These are phyloP conservation scores for Rhincodon typus DNA, from an alignment of 2,797 vertebrate species.

Conservation along the genomic window DNA sequence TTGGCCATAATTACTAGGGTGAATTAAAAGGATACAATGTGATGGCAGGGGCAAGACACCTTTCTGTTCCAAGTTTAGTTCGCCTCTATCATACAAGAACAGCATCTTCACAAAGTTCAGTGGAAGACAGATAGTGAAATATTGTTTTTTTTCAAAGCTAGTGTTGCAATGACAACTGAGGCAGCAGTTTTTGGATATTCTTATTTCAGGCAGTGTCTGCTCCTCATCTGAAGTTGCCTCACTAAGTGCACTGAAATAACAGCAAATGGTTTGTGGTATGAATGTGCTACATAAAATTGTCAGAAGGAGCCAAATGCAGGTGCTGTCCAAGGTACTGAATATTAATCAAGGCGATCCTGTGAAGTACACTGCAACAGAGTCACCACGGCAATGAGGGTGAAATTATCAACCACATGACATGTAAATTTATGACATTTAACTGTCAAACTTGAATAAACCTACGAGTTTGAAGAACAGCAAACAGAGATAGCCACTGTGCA, in stretches of 20 bases:
- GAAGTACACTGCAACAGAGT: neutral
- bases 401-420: neutral
- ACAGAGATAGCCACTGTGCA: neutral
- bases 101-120: neutral
- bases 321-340: conserved; percentile 21
- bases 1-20: neutral
- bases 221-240: neutral
- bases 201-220: neutral
- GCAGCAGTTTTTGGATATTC: neutral
- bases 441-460: neutral
- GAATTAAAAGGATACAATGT: neutral
- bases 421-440: no score
- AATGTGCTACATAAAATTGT: neutral
- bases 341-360: neutral
- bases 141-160: neutral
- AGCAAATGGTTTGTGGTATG: neutral
- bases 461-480: neutral
- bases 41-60: neutral
- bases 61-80: neutral
- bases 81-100: neutral
- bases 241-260: neutral
- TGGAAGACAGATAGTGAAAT: neutral
- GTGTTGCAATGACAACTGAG: neutral
- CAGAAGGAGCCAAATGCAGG: neutral
- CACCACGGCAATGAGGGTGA: neutral